These are phyloP conservation scores for Cyclopterus lumpus DNA, from an alignment of 2,797 vertebrate species.

Conservation along the genomic window DNA sequence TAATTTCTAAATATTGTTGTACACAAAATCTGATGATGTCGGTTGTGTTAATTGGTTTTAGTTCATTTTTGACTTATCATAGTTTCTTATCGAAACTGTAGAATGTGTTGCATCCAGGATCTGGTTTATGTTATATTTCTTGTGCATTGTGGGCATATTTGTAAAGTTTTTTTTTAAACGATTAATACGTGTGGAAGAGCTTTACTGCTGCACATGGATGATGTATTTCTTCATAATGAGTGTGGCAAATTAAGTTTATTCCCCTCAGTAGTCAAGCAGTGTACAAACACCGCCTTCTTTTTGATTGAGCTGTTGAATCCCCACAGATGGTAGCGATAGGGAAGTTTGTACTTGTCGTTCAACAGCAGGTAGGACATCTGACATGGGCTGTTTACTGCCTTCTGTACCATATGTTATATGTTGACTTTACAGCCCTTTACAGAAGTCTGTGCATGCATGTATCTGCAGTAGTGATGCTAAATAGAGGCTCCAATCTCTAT, in stretches of 20 bases:
- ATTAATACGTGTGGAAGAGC: background rate
- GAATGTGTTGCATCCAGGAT: background rate
- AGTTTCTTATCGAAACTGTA: background rate
- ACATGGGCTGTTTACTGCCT: constrained; percentile 19
- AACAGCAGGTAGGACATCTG: constrained; percentile 32
- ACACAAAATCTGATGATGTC: background rate
- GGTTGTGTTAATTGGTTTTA: background rate
- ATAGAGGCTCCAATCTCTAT: background rate
- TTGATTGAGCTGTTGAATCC: background rate
- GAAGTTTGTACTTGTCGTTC: constrained; percentile 9
- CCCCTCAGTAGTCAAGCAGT: background rate
- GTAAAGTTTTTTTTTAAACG: background rate
- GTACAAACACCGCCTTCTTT: background rate
- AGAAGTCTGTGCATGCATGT: constrained; percentile 8
- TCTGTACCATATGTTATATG: constrained; percentile 33
- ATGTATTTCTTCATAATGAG: background rate
- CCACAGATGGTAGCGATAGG: constrained; percentile 20
- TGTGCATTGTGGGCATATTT: background rate
- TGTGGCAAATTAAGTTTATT: background rate
- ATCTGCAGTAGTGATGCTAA: constrained; percentile 25
- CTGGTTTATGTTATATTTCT: background rate
- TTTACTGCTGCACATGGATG: background rate
- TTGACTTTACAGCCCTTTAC: constrained; percentile 28
- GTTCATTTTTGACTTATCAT: background rate
- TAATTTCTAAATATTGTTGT: background rate